phyloP scores from a whole-genome alignment of 2,113 vertebrate species.

The Dasypus novemcinctus region DNA sequence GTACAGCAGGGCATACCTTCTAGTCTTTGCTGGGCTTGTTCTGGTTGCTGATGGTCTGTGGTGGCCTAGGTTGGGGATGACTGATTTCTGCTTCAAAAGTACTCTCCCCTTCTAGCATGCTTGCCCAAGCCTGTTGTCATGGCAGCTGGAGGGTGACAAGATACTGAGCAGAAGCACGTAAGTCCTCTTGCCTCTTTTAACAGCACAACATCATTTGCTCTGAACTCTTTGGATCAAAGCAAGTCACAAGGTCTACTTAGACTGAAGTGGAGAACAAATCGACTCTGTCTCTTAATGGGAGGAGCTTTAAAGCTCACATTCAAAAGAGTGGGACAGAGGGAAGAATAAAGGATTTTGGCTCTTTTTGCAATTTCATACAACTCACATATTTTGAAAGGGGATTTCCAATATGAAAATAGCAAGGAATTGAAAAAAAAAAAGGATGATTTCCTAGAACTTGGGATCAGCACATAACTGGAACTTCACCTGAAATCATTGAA shows the following conservation, averaged over 20 bases:
- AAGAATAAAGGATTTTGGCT: neutral
- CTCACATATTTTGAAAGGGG: neutral
- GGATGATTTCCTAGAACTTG: neutral
- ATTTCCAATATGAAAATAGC: neutral
- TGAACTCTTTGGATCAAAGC: neutral
- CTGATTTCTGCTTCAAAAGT: neutral
- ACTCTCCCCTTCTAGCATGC: neutral
- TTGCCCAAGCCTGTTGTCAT: neutral
- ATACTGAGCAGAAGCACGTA: neutral
- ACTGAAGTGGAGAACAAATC: neutral
- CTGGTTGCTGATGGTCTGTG: rapidly evolving
- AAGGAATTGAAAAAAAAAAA: neutral
- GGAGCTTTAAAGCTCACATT: neutral
- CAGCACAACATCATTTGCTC: neutral
- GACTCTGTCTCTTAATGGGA: neutral
- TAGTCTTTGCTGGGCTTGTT: neutral
- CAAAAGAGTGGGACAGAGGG: neutral
- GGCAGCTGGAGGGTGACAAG: neutral
- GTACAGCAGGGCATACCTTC: neutral
- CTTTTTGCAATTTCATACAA: neutral
- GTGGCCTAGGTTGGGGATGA: neutral
- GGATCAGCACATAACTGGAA: neutral
- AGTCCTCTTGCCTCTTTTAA: neutral
- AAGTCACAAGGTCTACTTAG: neutral
- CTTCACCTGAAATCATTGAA: neutral